Percentiles rank a stretch among this genome's conserved stretches.
phyloP scores from a whole-genome alignment of 2,888 invertebrate genomes.

The Andrena marginata region DNA sequence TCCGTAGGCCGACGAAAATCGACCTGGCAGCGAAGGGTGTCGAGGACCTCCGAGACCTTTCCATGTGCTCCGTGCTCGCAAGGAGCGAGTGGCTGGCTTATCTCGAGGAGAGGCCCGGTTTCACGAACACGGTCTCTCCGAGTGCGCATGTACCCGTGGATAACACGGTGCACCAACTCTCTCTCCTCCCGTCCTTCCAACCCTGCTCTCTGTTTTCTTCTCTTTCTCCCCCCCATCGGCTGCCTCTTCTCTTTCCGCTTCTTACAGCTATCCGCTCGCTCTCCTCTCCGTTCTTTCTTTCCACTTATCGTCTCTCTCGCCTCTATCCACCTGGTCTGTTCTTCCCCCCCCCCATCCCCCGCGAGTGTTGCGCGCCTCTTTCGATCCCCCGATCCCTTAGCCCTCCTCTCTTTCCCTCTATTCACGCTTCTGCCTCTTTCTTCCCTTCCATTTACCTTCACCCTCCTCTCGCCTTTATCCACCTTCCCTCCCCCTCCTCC shows the following conservation, averaged over 20 bases:
- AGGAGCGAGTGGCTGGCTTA: slow-evolving; percentile 68
- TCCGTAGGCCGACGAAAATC: slow-evolving; percentile 53
- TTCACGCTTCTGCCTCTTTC: not conserved
- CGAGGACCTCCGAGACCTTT: slow-evolving; percentile 72
- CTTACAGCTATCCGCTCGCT: slow-evolving; percentile 14
- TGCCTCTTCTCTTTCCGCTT: slow-evolving; percentile 15
- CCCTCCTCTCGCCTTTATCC: slow-evolving; percentile 11
- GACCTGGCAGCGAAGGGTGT: slow-evolving; percentile 57
- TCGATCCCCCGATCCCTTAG: slow-evolving; percentile 3
- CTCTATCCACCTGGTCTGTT: slow-evolving; percentile 20
- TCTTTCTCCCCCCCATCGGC: slow-evolving; percentile 20
- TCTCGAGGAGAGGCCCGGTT: slow-evolving; percentile 70
- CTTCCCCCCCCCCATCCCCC: too few relatives aligned
- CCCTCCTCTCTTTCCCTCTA: not conserved
- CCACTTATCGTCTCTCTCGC: slow-evolving; percentile 23
- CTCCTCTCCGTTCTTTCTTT: slow-evolving; percentile 17
- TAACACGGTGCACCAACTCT: slow-evolving; percentile 63
- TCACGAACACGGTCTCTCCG: slow-evolving; percentile 62
- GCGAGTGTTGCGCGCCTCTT: slow-evolving; percentile 3
- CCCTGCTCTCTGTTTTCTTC: slow-evolving; percentile 21
- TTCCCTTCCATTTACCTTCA: not conserved
- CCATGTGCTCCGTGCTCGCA: slow-evolving; percentile 66
- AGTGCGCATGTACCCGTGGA: slow-evolving; percentile 56
- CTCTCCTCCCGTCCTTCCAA: slow-evolving; percentile 28
- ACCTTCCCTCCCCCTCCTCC: slow-evolving; percentile 26